phyloP scores from a whole-genome alignment of 2,113 vertebrate species.

The Alces alces region DNA sequence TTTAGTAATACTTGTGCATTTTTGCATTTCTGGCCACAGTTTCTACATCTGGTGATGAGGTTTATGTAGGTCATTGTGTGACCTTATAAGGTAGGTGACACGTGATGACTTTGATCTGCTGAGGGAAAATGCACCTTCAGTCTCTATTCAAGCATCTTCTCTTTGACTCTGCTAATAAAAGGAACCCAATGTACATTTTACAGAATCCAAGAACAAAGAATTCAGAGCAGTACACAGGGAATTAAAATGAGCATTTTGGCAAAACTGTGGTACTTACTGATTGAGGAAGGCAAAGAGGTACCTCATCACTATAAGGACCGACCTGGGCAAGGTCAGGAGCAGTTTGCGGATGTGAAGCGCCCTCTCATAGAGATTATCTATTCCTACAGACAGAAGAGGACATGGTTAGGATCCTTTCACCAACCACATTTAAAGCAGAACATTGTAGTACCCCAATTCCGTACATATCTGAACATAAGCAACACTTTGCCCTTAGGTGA shows the following conservation, averaged over 20 bases:
- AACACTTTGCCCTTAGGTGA: background rate
- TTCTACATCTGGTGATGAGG: slow-evolving; percentile 8
- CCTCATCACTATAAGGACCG: slow-evolving; percentile 96
- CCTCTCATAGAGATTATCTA: slow-evolving; percentile 97
- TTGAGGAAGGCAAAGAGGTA: slow-evolving; percentile 99
- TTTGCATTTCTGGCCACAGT: background rate
- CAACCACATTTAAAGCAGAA: background rate
- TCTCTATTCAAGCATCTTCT: slow-evolving; percentile 20
- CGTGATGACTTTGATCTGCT: background rate
- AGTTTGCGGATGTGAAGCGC: slow-evolving; percentile 96
- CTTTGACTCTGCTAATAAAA: background rate
- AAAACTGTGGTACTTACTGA: slow-evolving; percentile 88
- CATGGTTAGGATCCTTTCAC: slow-evolving; percentile 23
- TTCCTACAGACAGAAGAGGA: slow-evolving; percentile 82
- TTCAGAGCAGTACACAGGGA: background rate
- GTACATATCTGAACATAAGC: background rate
- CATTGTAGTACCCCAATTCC: background rate
- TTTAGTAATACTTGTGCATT: background rate
- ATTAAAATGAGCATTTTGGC: background rate
- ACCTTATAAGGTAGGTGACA: background rate
- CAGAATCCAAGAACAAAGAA: slow-evolving; percentile 25
- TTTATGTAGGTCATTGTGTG: background rate
- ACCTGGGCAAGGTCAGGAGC: slow-evolving; percentile 93
- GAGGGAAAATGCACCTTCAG: slow-evolving; percentile 40
- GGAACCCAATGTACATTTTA: slow-evolving; percentile 12